Evolutionary conservation across 2,113 vertebrate species (phyloP).

Genomic region (Bujurquina vittata): DNA sequence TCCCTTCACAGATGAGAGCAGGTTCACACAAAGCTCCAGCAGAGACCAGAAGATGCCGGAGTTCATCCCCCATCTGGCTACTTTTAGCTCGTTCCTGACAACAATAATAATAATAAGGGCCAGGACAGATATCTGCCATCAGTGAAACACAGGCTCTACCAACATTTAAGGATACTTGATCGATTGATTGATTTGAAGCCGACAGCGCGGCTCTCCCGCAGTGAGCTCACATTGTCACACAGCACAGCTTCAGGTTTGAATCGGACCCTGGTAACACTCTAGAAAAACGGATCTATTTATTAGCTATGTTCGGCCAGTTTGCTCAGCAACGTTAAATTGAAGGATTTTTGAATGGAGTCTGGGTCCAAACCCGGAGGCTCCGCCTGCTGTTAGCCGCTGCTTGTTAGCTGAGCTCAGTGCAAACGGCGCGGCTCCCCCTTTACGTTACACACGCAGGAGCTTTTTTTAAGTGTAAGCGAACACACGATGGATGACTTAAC

Average conservation of each 20-base stretch:
- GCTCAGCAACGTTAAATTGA: neutral
- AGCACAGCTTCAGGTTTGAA: neutral
- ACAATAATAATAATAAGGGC: too few relatives aligned
- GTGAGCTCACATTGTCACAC: neutral
- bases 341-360: neutral
- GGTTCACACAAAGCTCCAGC: too few relatives aligned
- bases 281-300: neutral
- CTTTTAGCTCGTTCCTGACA: too few relatives aligned
- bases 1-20: too few relatives aligned
- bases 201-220: neutral
- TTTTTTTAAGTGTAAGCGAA: neutral
- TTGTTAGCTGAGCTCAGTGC: slow-evolving; percentile 8
- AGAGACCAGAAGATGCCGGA: too few relatives aligned
- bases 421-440: neutral
- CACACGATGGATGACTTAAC: rapidly evolving
- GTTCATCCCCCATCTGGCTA: too few relatives aligned
- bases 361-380: neutral
- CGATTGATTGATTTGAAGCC: too few relatives aligned
- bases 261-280: neutral
- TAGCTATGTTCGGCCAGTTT: neutral
- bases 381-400: neutral
- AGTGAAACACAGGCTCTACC: neutral
- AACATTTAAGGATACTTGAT: neutral
- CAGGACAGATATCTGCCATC: too few relatives aligned
- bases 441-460: neutral